Base-by-base conservation (phyloP, 2,888 invertebrate species). In the Ophonus ardosiacus region DNA sequence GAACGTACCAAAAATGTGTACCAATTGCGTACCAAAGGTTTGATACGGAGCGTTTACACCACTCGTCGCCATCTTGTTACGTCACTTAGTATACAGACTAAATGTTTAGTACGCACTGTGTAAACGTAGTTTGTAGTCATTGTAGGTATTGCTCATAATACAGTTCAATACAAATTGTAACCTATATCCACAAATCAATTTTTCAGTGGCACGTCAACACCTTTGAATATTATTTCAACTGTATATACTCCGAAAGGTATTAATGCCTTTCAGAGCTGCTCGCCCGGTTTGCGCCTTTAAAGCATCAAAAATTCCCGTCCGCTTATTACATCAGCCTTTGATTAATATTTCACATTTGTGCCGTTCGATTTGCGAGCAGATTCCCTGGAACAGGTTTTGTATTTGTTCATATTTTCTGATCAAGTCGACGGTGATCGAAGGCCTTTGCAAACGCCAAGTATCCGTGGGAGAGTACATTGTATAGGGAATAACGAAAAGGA, bases 281-380 rank as follows among this genome's bases (percentile, higher is more conserved):
- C 13, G 13, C 0, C 21, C 18, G 8, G 57, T 17, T 61, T 21
- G 63, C 18, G 63, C 17, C 63, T 63, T 63, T 24, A 10, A 63
- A 63, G 63, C 63, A 63, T 63, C 63, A 24, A 63, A 63, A 63
- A 63, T 24, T 24, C 13, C 13, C 18, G 8, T 21, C 0, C 59
- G 59, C 59, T 63, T 63, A 63, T 63, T 63, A 63, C 24, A 63
- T 63, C 63, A 24, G 21, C 63, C 63, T 63, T 63, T 63, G 63
- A 63, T 63, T 63, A 63, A 63, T 63, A 63, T 63, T 63, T 63
- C 63, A 63, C 63, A 63, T 63, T 63, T 63, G 63, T 63, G 63
- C 63, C 63, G 63, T 63, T 63, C 63, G 63, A 63, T 63, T 63
- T 63, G 2, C 24, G 18, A 18, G 21, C 8, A 18, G 63, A 21